Evolutionary conservation across 2,113 vertebrate species (phyloP), one percentile per base, ranked within the genome.

Genomic region (Passer montanus): DNA sequence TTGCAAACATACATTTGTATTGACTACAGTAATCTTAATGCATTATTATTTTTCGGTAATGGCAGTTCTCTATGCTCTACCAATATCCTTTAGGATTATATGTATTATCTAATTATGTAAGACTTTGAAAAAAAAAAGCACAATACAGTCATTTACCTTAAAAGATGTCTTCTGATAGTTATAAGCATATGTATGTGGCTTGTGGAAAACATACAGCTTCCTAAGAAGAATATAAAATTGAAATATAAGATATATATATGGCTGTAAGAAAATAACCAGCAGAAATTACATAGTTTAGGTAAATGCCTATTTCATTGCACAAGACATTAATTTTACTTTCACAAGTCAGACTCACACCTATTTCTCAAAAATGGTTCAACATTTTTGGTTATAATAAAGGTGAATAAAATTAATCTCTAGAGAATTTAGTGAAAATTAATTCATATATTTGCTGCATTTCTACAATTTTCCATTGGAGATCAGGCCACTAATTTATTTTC

Each of bases 131-230:
- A 85, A 50, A 68, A 50, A 84, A 84, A 39, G 7, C 5, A 53
- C 20, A 83, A 3, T 52, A 72, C 3, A 64, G 11, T n/a, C 13
- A 94, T 53, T 95, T 98, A 98, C 99, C 98, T 98, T 98, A 92
- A 99, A 98, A 91, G 97, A 89, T 31, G 97, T 98, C 93, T 97
- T 98, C 77, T 99, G 97, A 84, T 95, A 95, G 59, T 97, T 98
- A 92, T 98, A 85, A 50, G 94, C 84, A 89, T 99, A 99, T 18
- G 93, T 97, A 63, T 95, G 95, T 92, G 98, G 97, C 52, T 98
- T 99, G 94, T 99, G 98, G 90, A 99, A 99, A 96, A 99, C 91
- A 87, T 98, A 97, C 28, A 99, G 90, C 35, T 97, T 97, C 92
- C 98, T 99, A 97, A 55, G 92, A 90, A 95, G 74, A 96, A 95